Conservation (phyloP, 2,797 vertebrate genomes). For the Melanotaenia trifasciata region DNA sequence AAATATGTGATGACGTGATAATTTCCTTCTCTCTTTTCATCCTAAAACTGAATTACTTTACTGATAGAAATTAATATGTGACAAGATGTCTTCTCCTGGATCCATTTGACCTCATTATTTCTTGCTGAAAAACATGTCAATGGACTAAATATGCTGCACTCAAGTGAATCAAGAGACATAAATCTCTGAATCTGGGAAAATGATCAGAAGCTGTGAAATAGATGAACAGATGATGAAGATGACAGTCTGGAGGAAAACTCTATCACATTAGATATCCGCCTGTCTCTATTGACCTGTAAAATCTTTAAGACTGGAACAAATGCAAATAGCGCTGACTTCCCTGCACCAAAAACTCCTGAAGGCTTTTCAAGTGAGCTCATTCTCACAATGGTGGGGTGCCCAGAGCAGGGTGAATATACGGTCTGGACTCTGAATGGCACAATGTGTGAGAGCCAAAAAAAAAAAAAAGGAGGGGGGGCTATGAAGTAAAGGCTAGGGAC, state of each 20-base stretch:
- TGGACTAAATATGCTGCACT: not conserved
- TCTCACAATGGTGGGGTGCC: slow-evolving; percentile 81
- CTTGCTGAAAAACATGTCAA: slow-evolving; percentile 1
- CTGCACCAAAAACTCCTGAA: slow-evolving; percentile 83
- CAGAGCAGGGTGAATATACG: slow-evolving; percentile 81
- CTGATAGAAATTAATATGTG: not conserved
- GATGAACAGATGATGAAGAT: slow-evolving; percentile 36
- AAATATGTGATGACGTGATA: not conserved
- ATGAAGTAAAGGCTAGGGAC: slow-evolving; percentile 58
- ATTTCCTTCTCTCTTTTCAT: not conserved
- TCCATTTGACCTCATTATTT: slow-evolving; percentile 8
- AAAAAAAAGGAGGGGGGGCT: slow-evolving; percentile 30
- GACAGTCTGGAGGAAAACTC: slow-evolving; percentile 42
- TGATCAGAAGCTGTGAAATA: slow-evolving; percentile 3
- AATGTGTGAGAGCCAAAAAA: slow-evolving; percentile 71
- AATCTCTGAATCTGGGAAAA: slow-evolving; percentile 17
- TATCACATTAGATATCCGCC: slow-evolving; percentile 44
- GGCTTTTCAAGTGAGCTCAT: slow-evolving; percentile 85
- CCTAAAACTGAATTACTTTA: not conserved
- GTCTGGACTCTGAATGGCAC: slow-evolving; percentile 75
- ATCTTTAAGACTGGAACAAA: slow-evolving; percentile 91
- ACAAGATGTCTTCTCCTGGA: not conserved
- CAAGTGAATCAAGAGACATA: slow-evolving; percentile 8
- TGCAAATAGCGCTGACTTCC: slow-evolving; percentile 90
- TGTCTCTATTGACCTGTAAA: slow-evolving; percentile 90